phyloP scores from a whole-genome alignment of 1,140 invertebrate species.

The Bactericera cockerelli region DNA sequence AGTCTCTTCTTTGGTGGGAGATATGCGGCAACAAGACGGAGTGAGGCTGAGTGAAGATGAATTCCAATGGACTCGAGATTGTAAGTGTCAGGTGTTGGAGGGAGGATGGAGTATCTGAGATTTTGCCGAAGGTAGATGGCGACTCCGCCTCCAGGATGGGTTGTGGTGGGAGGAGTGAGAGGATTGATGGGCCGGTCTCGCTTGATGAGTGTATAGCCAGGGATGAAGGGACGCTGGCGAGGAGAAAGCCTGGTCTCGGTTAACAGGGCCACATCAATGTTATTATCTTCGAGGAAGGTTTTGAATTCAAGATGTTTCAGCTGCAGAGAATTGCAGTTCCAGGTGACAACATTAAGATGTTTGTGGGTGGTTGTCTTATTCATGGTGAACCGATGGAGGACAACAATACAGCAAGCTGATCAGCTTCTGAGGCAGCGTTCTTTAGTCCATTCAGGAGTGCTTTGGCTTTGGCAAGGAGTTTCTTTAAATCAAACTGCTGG shows the following conservation, averaged over 20 bases:
- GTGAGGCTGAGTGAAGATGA: not conserved
- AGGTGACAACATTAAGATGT: too few species aligned
- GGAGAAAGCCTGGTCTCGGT: slow-evolving; percentile 10
- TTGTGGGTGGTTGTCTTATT: too few species aligned
- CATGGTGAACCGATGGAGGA: too few species aligned
- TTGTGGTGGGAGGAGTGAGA: not conserved
- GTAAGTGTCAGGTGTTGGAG: not conserved
- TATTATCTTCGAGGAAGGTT: slow-evolving; percentile 1
- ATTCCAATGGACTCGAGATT: not conserved
- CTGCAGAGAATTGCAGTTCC: too few species aligned
- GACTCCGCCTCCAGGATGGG: too few species aligned
- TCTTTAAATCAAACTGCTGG: too few species aligned
- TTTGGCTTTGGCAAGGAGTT: too few species aligned
- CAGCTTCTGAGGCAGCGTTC: too few species aligned
- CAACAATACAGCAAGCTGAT: too few species aligned
- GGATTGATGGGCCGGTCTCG: not conserved
- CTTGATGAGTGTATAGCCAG: slow-evolving; percentile 5
- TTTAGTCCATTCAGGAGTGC: too few species aligned
- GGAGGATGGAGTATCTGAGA: not conserved
- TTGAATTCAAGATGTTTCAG: too few species aligned
- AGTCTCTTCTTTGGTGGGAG: slow-evolving; percentile 9
- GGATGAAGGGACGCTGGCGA: not conserved
- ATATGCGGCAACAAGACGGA: not conserved
- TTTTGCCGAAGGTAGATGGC: not conserved
- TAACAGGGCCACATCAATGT: not conserved